Percentiles rank a stretch among this genome's conserved stretches.
Evolutionary conservation across 1,140 invertebrate species (phyloP).

Genomic region (Brachionus rubens): DNA sequence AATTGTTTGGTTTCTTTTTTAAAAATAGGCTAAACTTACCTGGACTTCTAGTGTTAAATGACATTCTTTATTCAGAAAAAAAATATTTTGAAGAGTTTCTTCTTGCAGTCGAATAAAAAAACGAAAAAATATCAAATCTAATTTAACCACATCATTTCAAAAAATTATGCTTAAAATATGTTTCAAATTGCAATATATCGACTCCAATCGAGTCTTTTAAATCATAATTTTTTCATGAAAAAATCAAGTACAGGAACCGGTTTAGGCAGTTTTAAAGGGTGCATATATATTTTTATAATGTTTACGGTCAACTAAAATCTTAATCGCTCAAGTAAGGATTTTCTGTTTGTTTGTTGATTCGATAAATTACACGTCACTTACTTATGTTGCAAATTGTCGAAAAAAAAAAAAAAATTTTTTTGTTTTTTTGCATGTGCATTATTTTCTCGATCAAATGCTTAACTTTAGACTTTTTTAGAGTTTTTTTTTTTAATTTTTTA

Average conservation of each 20-base stretch:
- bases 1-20: neutral
- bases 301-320: too few species aligned
- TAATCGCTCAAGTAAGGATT: too few species aligned
- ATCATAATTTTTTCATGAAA: neutral
- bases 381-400: too few species aligned
- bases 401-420: too few species aligned
- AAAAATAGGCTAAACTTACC: neutral
- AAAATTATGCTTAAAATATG: conserved; percentile 17
- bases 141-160: conserved; percentile 41
- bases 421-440: neutral
- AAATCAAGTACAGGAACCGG: neutral
- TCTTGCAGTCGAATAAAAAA: too few species aligned
- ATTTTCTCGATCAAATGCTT: neutral
- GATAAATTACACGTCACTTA: too few species aligned
- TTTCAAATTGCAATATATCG: conserved; percentile 37
- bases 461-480: conserved; percentile 7
- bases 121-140: conserved; percentile 39
- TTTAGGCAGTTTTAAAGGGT: neutral
- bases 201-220: neutral
- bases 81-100: neutral
- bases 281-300: too few species aligned
- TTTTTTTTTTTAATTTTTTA: neutral
- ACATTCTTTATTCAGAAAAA: neutral
- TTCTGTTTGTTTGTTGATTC: too few species aligned
- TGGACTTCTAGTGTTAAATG: conserved; percentile 39